phyloP scores from a whole-genome alignment of 2,797 vertebrate species.

The Amniataba percoides region DNA sequence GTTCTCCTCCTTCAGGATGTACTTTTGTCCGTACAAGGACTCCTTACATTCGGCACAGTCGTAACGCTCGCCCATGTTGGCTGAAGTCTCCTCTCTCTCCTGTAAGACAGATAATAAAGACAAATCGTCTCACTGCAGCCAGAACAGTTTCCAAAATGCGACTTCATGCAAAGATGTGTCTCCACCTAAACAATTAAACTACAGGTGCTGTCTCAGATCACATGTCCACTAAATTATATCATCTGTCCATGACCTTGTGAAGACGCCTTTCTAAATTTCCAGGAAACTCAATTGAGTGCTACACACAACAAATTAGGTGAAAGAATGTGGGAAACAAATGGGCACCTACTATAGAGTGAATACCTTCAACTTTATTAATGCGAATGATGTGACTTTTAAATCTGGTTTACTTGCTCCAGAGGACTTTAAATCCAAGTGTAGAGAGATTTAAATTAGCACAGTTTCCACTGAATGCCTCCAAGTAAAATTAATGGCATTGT shows the following conservation, averaged over 20 bases:
- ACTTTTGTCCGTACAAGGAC: slow-evolving; percentile 93
- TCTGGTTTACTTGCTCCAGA: slow-evolving; percentile 20
- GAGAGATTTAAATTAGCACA: not conserved
- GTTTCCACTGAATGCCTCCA: not conserved
- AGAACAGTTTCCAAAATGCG: not conserved
- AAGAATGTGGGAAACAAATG: slow-evolving; percentile 44
- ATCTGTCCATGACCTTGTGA: not conserved
- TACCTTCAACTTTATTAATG: slow-evolving; percentile 20
- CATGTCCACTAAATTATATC: slow-evolving; percentile 16
- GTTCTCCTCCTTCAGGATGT: slow-evolving; percentile 91
- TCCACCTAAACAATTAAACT: rapidly evolving
- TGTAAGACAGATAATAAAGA: not conserved
- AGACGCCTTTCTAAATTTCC: not conserved
- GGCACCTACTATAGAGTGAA: not conserved
- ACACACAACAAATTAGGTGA: slow-evolving; percentile 48
- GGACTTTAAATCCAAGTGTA: not conserved
- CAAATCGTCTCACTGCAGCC: not conserved
- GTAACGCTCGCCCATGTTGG: slow-evolving; percentile 90
- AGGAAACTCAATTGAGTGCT: slow-evolving; percentile 38
- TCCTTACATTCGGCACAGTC: slow-evolving; percentile 92
- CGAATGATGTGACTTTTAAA: slow-evolving; percentile 41
- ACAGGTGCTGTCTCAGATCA: slow-evolving; percentile 21
- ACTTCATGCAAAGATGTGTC: not conserved
- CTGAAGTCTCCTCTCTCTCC: slow-evolving; percentile 23
- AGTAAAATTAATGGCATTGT: not conserved